Conservation (phyloP, 1,140 invertebrate genomes). For the Holotrichia oblita region DNA sequence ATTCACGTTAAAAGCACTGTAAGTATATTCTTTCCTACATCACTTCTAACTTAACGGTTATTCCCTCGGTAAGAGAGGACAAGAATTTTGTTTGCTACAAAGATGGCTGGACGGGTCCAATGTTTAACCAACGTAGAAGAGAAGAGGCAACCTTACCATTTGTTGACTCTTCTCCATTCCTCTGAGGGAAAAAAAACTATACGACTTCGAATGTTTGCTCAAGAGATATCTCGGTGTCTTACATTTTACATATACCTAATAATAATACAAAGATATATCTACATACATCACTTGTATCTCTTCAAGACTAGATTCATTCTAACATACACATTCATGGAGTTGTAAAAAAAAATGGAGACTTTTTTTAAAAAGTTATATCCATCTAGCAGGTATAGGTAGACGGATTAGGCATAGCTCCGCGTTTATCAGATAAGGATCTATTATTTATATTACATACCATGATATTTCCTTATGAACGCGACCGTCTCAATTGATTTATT, state of each 20-base stretch:
- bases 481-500: background rate
- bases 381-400: too few species aligned
- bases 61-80: background rate
- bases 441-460: background rate
- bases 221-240: background rate
- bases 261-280: too few species aligned
- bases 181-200: background rate
- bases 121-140: constrained; percentile 6
- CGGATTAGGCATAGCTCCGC: too few species aligned
- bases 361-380: too few species aligned
- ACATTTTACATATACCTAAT: too few species aligned
- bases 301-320: too few species aligned
- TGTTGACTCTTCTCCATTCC: background rate
- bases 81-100: constrained; percentile 2
- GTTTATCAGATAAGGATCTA: background rate
- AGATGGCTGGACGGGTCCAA: background rate
- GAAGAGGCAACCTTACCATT: background rate
- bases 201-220: background rate
- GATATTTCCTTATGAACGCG: background rate
- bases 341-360: too few species aligned
- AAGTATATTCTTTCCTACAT: too few species aligned
- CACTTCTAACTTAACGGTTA: background rate
- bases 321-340: too few species aligned
- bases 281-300: too few species aligned
- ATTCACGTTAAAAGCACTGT: too few species aligned